Evolutionary conservation across 2,113 vertebrate species (phyloP).

Genomic region (Salminus brasiliensis): DNA sequence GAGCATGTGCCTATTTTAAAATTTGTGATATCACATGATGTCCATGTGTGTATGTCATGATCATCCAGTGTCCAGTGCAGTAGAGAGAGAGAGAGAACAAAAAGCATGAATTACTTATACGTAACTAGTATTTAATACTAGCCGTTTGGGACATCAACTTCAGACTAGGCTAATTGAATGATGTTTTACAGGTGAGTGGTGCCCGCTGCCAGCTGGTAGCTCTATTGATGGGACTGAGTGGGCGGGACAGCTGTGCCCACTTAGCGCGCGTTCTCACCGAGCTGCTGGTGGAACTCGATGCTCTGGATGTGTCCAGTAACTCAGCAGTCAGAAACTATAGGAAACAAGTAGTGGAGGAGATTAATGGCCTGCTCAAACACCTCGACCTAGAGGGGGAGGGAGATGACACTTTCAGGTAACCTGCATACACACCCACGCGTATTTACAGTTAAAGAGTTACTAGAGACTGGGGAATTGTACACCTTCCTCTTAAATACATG

Average conservation of each 20-base stretch:
- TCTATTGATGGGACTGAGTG: constrained; percentile 89
- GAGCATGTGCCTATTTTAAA: no score
- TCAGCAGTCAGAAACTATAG: constrained; percentile 90
- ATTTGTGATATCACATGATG: no score
- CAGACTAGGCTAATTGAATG: background rate
- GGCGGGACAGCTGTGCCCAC: constrained; percentile 88
- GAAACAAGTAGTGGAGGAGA: constrained; percentile 94
- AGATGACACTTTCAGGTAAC: constrained; percentile 78
- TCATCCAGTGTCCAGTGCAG: no score
- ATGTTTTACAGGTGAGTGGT: constrained; percentile 79
- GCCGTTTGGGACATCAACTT: background rate
- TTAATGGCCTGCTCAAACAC: constrained; percentile 89
- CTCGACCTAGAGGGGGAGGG: constrained; percentile 93
- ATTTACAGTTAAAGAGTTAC: background rate
- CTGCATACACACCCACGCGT: background rate
- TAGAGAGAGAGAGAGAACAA: background rate
- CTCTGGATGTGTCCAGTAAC: constrained; percentile 89
- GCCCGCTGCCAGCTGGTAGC: constrained; percentile 89
- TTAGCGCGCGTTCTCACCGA: constrained; percentile 91
- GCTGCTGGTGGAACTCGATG: constrained; percentile 90
- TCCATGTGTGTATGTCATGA: no score
- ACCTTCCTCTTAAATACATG: no score
- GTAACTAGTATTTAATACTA: no score
- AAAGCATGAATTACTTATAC: no score
- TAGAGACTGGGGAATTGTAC: background rate